These are phyloP conservation scores for Alsophila aescularia DNA, from an alignment of 2,888 invertebrate species.

Conservation along the genomic window DNA sequence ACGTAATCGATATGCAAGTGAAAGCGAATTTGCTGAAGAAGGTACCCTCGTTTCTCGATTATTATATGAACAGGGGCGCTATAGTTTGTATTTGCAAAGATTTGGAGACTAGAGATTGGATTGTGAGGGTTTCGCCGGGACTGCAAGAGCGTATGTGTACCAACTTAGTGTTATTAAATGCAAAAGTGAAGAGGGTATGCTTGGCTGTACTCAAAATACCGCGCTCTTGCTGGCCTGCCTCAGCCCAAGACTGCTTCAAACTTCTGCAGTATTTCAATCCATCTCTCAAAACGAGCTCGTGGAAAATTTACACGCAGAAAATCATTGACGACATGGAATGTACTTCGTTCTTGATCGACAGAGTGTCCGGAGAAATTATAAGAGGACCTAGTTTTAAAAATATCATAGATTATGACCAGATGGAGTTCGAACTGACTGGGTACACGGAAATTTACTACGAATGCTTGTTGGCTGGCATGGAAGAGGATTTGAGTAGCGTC, in stretches of 20 bases:
- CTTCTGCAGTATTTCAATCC: conserved; percentile 77
- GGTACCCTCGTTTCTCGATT: conserved; percentile 67
- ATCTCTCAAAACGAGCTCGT: conserved; percentile 60
- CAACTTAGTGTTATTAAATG: conserved; percentile 63
- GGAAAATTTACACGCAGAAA: conserved; percentile 72
- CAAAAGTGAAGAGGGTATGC: conserved; percentile 69
- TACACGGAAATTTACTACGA: conserved; percentile 74
- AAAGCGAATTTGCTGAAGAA: conserved; percentile 66
- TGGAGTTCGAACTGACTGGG: conserved; percentile 74
- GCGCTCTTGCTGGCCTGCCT: conserved; percentile 62
- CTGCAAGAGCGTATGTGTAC: conserved; percentile 71
- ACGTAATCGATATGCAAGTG: conserved; percentile 71
- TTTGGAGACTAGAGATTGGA: conserved; percentile 68
- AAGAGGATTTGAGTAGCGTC: conserved; percentile 67
- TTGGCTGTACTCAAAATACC: conserved; percentile 71
- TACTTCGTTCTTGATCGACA: conserved; percentile 69
- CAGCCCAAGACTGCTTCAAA: conserved; percentile 69
- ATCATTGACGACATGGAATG: conserved; percentile 54
- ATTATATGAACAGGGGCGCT: conserved; percentile 72
- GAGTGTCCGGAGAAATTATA: conserved; percentile 71
- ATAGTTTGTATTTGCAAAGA: conserved; percentile 75
- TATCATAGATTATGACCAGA: conserved; percentile 70
- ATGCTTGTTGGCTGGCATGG: conserved; percentile 59
- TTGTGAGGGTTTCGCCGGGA: conserved; percentile 68
- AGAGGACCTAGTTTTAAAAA: conserved; percentile 72